These are phyloP conservation scores for Agriotes lineatus DNA, from an alignment of 2,888 invertebrate genomes.

Conservation along the genomic window DNA sequence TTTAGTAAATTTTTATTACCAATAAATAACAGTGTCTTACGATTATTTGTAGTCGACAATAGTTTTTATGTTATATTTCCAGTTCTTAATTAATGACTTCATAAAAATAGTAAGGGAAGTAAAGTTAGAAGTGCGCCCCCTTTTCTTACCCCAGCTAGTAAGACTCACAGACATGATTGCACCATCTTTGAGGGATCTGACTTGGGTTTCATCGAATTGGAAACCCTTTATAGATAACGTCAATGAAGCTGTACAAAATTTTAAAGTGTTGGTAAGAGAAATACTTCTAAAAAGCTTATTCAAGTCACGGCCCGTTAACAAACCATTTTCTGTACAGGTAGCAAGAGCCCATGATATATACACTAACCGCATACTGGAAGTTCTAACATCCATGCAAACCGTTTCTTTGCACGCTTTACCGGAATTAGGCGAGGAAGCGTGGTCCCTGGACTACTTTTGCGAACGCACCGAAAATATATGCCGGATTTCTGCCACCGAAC, in stretches of 20 bases:
- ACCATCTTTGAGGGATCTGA: conserved; percentile 83
- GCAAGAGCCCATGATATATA: conserved; percentile 91
- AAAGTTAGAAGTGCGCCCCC: conserved; percentile 89
- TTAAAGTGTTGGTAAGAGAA: conserved; percentile 76
- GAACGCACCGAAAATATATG: conserved; percentile 87
- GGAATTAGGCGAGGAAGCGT: conserved; percentile 82
- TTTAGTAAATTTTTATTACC: no score
- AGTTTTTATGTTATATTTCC: conserved; percentile 44
- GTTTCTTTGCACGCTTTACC: conserved; percentile 86
- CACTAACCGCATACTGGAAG: conserved; percentile 89
- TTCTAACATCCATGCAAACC: conserved; percentile 88
- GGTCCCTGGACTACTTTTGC: conserved; percentile 89
- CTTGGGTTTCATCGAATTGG: conserved; percentile 91
- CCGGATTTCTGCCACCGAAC: conserved; percentile 78
- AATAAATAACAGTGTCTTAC: no score
- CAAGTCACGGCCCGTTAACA: no score
- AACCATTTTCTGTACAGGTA: conserved; percentile 63
- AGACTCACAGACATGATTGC: conserved; percentile 85
- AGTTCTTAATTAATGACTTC: conserved; percentile 85
- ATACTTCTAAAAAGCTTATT: no score
- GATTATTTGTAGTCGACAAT: background rate
- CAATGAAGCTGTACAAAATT: conserved; percentile 82
- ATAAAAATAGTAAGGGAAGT: conserved; percentile 79
- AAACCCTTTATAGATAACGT: conserved; percentile 81
- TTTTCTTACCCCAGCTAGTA: conserved; percentile 89